Evolutionary conservation across 2,888 invertebrate species (phyloP), one percentile per base, ranked within the genome.

Genomic region (Drepana falcataria): DNA sequence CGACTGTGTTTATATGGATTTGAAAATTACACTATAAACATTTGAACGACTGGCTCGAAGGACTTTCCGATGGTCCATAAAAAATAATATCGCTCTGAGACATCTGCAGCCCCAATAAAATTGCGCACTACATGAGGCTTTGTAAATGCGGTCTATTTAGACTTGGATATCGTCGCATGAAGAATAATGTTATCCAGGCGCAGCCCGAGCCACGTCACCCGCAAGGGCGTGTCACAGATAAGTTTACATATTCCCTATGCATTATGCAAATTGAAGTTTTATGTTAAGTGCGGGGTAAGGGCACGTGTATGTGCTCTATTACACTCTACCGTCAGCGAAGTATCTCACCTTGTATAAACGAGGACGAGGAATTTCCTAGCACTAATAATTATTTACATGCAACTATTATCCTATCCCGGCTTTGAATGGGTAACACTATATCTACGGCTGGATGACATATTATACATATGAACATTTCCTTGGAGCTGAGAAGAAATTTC

Each of bases 231-330:
- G 89, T 83, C 86, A 65, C 73, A 87, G 87, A 87, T 88, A 86
- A 86, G 85, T 89, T 87, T 86, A 89, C 87, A 87, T 89, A 89
- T 87, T 88, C 86, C 75, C 83, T 85, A 89, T 91, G 88, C 86
- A 91, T 90, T 89, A 90, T 91, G 90, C 88, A 87, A 86, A 91
- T 88, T 81, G 84, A 81, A 85, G 83, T 87, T 89, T 90, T 91
- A 90, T 90, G 88, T 88, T 83, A 89, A 88, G 83, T 79, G 68
- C 69, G 65, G 69, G 63, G 68, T 55, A 59, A 57, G 67, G 65
- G 66, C 59, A 56, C 63, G 64, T 55, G 65, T 70, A 68, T 63
- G 66, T 66, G 66, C 65, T 68, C 61, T 75, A 9, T 44, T 3
- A 9, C 44, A 44, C 44, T 44, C 44, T 9, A 44, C 9, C 9